Conservation (phyloP, 1,140 invertebrate genomes). For the Daktulosphaira vitifoliae region DNA sequence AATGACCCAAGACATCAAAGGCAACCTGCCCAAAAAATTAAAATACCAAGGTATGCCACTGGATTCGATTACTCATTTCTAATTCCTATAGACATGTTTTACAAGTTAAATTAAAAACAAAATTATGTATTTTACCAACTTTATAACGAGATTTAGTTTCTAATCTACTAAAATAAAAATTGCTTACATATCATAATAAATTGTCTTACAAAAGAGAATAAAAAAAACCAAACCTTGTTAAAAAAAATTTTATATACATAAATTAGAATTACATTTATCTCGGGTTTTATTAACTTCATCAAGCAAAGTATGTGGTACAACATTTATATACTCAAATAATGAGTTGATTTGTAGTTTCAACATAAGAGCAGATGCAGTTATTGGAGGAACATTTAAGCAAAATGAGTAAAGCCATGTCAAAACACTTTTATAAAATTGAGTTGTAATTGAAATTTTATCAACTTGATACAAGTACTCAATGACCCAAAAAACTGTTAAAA, state of each 20-base stretch:
- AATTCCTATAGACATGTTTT: no score
- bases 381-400: not conserved
- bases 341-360: conserved; percentile 19
- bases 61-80: no score
- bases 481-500: conserved; percentile 16
- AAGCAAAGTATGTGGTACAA: conserved; percentile 11
- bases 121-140: no score
- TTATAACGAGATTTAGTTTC: no score
- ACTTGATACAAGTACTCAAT: conserved; percentile 28
- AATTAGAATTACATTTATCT: conserved; percentile 10
- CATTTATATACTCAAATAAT: conserved; percentile 8
- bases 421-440: conserved; percentile 5
- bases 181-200: not conserved
- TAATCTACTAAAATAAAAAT: not conserved
- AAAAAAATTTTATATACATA: no score
- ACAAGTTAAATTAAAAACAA: no score
- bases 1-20: no score
- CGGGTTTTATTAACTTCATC: not conserved
- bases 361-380: not conserved
- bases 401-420: conserved; percentile 9
- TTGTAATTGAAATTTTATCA: conserved; percentile 22
- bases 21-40: no score
- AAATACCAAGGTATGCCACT: no score
- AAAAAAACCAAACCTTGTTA: no score
- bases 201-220: not conserved